A percentile compares a stretch with the other conserved stretches of the same genome.
Conservation (phyloP, 2,888 invertebrate species). For the Drosophila demipolita region DNA sequence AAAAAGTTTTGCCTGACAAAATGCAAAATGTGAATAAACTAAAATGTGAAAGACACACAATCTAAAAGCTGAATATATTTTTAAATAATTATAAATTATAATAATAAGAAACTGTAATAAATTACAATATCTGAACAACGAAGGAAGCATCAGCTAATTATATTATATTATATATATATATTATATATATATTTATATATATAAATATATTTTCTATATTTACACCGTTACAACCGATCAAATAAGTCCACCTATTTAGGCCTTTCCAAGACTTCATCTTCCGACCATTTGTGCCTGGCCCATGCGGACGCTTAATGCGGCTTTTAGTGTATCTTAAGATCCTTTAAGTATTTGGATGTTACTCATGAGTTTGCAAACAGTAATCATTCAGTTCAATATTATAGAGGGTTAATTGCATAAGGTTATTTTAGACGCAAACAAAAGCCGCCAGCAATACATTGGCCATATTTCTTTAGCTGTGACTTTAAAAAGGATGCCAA, state of each 20-base stretch:
- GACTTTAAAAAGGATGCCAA: slow-evolving; percentile 85
- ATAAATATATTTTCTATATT: not conserved
- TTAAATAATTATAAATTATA: not conserved
- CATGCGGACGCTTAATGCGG: slow-evolving; percentile 88
- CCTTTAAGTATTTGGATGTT: slow-evolving; percentile 85
- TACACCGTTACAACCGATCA: not conserved
- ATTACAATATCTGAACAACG: not conserved
- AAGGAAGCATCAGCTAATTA: not conserved
- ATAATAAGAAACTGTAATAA: not conserved
- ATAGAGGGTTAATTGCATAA: slow-evolving; percentile 87
- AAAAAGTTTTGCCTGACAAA: not conserved
- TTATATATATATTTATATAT: not conserved
- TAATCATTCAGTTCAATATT: slow-evolving; percentile 92
- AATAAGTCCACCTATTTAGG: not conserved
- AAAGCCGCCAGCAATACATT: slow-evolving; percentile 87
- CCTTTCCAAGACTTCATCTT: slow-evolving; percentile 76
- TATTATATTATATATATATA: not conserved
- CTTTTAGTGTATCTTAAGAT: slow-evolving; percentile 86
- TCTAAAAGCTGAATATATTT: not conserved
- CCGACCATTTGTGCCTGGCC: slow-evolving; percentile 94
- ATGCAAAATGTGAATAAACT: not conserved
- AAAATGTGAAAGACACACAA: not conserved
- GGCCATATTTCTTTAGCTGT: slow-evolving; percentile 88
- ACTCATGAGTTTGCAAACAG: slow-evolving; percentile 87
- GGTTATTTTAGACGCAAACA: slow-evolving; percentile 85